Conservation (phyloP, 2,113 vertebrate genomes). For the Chionodraco myersi region DNA sequence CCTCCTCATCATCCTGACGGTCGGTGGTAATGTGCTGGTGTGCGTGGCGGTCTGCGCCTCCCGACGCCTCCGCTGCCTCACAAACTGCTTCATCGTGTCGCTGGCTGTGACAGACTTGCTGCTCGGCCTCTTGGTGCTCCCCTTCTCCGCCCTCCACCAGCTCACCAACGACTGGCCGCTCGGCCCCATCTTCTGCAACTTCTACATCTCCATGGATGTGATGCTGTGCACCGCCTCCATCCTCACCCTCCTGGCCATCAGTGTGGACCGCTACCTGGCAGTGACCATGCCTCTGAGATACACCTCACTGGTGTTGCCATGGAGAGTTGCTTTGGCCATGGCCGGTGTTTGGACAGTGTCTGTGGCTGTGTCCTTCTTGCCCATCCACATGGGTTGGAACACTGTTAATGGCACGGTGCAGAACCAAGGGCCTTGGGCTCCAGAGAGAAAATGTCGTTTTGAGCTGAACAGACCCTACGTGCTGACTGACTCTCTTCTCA, state of each 20-base stretch:
- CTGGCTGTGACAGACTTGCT: slow-evolving; percentile 93
- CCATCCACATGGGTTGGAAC: slow-evolving; percentile 97
- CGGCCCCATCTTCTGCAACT: slow-evolving; percentile 88
- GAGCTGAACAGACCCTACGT: slow-evolving; percentile 90
- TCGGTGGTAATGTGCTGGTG: slow-evolving; percentile 92
- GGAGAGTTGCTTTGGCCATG: slow-evolving; percentile 85
- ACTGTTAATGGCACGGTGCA: slow-evolving; percentile 86
- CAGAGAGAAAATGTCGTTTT: slow-evolving; percentile 82
- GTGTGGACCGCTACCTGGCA: slow-evolving; percentile 93
- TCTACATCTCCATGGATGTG: slow-evolving; percentile 94
- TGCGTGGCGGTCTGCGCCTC: slow-evolving; percentile 91
- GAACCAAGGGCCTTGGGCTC: slow-evolving; percentile 64
- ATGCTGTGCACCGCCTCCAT: slow-evolving; percentile 98
- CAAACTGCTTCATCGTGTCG: slow-evolving; percentile 95
- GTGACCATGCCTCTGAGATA: slow-evolving; percentile 93
- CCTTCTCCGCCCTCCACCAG: slow-evolving; percentile 91
- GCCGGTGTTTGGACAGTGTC: slow-evolving; percentile 90
- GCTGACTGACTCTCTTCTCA: slow-evolving; percentile 89
- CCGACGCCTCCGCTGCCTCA: slow-evolving; percentile 90
- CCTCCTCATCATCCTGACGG: slow-evolving; percentile 87
- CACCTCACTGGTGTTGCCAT: slow-evolving; percentile 84
- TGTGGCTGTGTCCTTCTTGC: slow-evolving; percentile 92
- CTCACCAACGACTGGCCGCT: slow-evolving; percentile 87
- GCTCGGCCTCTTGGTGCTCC: slow-evolving; percentile 92
- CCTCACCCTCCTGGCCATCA: slow-evolving; percentile 95